A percentile compares a stretch with the other conserved stretches of the same genome.
These are phyloP conservation scores for Hephaestus fuliginosus DNA, from an alignment of 2,797 vertebrate genomes.

Conservation along the genomic window DNA sequence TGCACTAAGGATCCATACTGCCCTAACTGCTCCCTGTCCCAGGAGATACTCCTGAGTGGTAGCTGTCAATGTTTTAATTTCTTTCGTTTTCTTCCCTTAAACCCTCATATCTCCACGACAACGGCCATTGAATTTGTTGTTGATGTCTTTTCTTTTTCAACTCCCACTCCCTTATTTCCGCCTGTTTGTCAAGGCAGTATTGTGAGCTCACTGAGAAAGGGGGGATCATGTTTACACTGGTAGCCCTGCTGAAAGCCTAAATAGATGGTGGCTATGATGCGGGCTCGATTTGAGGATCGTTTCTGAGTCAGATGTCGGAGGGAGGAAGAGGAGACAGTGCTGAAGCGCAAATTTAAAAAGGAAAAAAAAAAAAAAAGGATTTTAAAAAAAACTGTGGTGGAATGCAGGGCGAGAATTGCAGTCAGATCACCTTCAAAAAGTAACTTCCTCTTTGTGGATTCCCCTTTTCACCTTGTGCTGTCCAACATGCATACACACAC, in stretches of 20 bases:
- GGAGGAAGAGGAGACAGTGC: slow-evolving; percentile 36
- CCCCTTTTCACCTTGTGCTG: slow-evolving; percentile 47
- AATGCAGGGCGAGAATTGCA: slow-evolving; percentile 34
- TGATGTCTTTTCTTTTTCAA: slow-evolving; percentile 23
- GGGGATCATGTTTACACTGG: slow-evolving; percentile 83
- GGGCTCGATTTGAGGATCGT: slow-evolving; percentile 32
- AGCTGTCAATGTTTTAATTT: slow-evolving; percentile 62
- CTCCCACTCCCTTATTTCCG: slow-evolving; percentile 1
- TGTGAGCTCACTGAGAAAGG: slow-evolving; percentile 63
- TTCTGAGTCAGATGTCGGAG: slow-evolving; percentile 11
- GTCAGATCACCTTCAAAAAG: slow-evolving; percentile 24
- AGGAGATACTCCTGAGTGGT: slow-evolving; percentile 68
- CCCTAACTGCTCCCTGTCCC: slow-evolving; percentile 69
- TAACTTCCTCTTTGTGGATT: slow-evolving; percentile 43
- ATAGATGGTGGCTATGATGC: slow-evolving; percentile 50
- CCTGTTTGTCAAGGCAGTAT: slow-evolving; percentile 69
- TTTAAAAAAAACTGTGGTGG: slow-evolving; percentile 8
- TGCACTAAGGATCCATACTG: slow-evolving; percentile 87
- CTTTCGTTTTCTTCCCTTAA: slow-evolving; percentile 4
- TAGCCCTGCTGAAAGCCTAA: slow-evolving; percentile 62
- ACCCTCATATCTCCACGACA: slow-evolving; percentile 67
- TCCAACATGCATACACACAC: slow-evolving; percentile 26
- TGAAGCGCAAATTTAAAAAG: slow-evolving; percentile 37
- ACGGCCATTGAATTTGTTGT: slow-evolving; percentile 64
- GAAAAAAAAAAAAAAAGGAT: slow-evolving; percentile 11